Base-by-base conservation (phyloP, 2,888 invertebrate species). In the Priocnemis perturbator region DNA sequence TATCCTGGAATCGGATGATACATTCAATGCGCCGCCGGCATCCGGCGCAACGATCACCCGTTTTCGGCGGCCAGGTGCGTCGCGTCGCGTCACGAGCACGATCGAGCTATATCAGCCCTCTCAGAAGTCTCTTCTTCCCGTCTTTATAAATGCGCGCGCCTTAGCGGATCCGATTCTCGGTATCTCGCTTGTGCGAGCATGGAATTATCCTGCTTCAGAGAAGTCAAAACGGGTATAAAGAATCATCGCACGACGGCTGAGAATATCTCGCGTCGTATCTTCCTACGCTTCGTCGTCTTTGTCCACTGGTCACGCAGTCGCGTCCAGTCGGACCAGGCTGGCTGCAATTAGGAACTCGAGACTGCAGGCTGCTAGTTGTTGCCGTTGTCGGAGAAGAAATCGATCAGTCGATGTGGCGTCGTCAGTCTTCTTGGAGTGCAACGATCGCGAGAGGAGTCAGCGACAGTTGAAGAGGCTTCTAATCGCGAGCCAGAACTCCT, bases 1-100 rank as follows among this genome's bases (percentile, higher is more conserved):
- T 77, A 81, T 74, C 37, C 77, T 82, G 78, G 76, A 82, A 79
- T 66, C 76, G 64, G 63, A 64, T 63, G 71, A 75, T 60, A 65
- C 73, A 60, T 67, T 68, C 56, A 61, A 67, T 62, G 59, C 44
- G 53, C 58, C 44, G 53, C 58, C 58, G 17, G 53, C 44, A 14
- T 0, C 52, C 55, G 17, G 50, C 44, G 7, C 1, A 45, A 11
- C 37, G 37, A 37, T 37, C 37, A 37, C 11, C 11, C 37, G 37
- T 3, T 11, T 37, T 37, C 37, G 4, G 11, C 37, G 11, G 37
- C 11, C 37, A 37, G 37, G 37, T 37, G 11, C 53, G 47, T 57
- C 56, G 59, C 19, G 26, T 60, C 48, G 30, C 64, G 44, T n/a
- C n/a, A n/a, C n/a, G n/a, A n/a, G n/a, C 7, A 47, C 37, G 44